Evolutionary conservation across 2,888 invertebrate species (phyloP), one percentile per base, ranked within the genome.

Genomic region (Hermodice carunculata): DNA sequence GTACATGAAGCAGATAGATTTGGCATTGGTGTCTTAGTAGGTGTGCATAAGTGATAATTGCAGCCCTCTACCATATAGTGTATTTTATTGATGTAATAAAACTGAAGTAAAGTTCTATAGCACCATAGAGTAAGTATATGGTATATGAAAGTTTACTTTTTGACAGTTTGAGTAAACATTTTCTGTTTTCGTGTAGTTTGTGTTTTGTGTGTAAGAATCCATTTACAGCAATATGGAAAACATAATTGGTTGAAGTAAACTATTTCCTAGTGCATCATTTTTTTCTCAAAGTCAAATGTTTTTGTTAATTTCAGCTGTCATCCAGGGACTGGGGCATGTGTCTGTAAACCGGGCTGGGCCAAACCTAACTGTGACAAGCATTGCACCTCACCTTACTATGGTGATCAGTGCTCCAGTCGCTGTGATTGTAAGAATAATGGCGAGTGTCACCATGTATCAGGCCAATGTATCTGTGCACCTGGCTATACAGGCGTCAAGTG

Each of bases 361-460:
- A 28, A 19, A 1, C 31, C 42, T 1, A 8, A 17, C 28, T 67
- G 67, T 29, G 54, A 56, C 2, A 46, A 56, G n/a, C 61, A 66
- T 2, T 77, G 77, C 28, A 64, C 67, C 3, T 56, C 68, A 1
- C 70, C 70, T 17, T 70, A 62, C 58, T 77, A 70, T 26, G 80
- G 80, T 0, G 37, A 69, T 2, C 40, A 66, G 26, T 80, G 80
- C 60, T 31, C 32, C 1, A 59, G 73, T 32, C 37, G 54, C 0
- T 80, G 80, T 60, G 37, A 65, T 6, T 80, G 80, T 65, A 46
- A 61, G 5, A 75, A 78, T 66, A 71, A 65, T 5, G 57, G 61
- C 8, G 51, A 58, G 37, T 80, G 80, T 67, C 74, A 79, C 54
- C 71, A 64, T 28, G 73, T 72, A 4, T 73, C 75, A 3, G 79